phyloP scores from a whole-genome alignment of 2,113 vertebrate genomes.

The Carassius auratus region DNA sequence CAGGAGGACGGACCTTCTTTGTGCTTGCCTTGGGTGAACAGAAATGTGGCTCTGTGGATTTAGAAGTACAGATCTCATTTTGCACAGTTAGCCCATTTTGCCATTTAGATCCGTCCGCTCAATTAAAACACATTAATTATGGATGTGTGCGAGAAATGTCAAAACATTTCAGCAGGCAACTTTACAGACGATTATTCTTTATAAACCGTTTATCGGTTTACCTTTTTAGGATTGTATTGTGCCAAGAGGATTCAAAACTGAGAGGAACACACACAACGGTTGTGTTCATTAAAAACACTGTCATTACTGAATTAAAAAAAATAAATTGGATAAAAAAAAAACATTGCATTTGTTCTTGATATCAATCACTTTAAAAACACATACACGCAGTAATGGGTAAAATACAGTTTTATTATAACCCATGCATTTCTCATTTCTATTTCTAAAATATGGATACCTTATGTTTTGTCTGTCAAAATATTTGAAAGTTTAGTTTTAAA shows the following conservation, averaged over 20 bases:
- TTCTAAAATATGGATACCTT: background rate
- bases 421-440: no score
- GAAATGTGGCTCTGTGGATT: slow-evolving; percentile 46
- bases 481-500: background rate
- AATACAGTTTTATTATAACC: no score
- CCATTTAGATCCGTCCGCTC: slow-evolving; percentile 29
- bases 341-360: background rate
- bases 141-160: background rate
- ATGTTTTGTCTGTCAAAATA: background rate
- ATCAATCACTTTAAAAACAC: background rate
- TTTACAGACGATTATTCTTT: slow-evolving; percentile 4
- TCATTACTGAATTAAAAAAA: background rate
- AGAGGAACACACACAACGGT: background rate
- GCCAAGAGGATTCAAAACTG: slow-evolving; percentile 1
- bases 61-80: slow-evolving; percentile 25
- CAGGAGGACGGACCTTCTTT: slow-evolving; percentile 34
- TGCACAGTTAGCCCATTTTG: slow-evolving; percentile 15
- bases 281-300: background rate
- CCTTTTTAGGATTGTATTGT: background rate
- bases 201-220: slow-evolving; percentile 3
- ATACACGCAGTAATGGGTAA: background rate
- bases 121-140: slow-evolving; percentile 15
- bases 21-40: slow-evolving; percentile 42
- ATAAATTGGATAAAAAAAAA: background rate
- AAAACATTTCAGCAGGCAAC: slow-evolving; percentile 1